Evolutionary conservation across 2,888 invertebrate genomes (phyloP), one percentile per base, ranked within the genome.

Genomic region (Camponotus fellah): DNA sequence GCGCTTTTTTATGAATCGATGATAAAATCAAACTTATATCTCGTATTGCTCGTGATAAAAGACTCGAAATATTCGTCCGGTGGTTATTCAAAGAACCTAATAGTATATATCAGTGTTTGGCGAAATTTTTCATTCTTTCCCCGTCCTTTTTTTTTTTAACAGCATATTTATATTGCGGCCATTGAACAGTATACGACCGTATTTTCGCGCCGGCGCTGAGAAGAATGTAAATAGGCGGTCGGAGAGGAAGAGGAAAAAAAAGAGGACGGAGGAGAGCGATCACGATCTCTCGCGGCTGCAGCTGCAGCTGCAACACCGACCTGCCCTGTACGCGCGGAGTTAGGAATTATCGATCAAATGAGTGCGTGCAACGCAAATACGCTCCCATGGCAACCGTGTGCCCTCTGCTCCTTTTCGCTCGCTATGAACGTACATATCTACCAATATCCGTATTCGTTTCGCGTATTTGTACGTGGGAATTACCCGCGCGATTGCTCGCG

Each of bases 301-400:
- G 21, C 75, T 46, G 66, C 69, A 82, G 56, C 74, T 83, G 80
- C 86, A 80, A 65, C 32, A 64, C 79, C 72, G 79, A 85, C 83
- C 46, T 79, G 68, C 62, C 66, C 34, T 56, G 80, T 68, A 32
- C 66, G 69, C 37, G 64, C 60, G 84, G 87, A 86, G 87, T 86
- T 84, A 83, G 83, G 88, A 89, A 90, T 89, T 91, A 92, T 92
- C 91, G 92, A 92, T 92, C 91, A 91, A 91, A 91, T 86, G 89
- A 89, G 32, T 80, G 87, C 89, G 87, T 88, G 86, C 85, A 89
- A 85, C 82, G 84, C 71, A 85, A 87, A 90, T 87, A 87, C 83
- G 87, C 86, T 75, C 26, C 89, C 91, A 91, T 91, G 89, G 87
- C 87, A 88, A 92, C 91, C 84, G 46, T 82, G 53, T 85, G 71